A percentile compares a stretch with the other conserved stretches of the same genome.
These are phyloP conservation scores for Pollenia angustigena DNA, from an alignment of 2,888 invertebrate genomes.

Conservation along the genomic window DNA sequence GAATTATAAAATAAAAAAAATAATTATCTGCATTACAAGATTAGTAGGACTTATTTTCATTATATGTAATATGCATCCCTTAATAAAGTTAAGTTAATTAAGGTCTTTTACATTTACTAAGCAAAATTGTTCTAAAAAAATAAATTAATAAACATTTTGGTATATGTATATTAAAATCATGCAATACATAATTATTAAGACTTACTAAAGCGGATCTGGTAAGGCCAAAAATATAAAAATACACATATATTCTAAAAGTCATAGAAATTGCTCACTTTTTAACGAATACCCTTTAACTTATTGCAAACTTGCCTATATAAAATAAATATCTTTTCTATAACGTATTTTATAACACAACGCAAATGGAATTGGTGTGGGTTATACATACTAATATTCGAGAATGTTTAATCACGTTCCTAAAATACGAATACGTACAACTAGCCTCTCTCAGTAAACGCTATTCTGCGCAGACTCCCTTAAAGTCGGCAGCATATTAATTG, in stretches of 20 bases:
- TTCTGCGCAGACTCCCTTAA: constrained; percentile 61
- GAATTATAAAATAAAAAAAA: too few relatives aligned
- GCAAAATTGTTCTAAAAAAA: too few relatives aligned
- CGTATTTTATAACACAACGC: constrained; percentile 19
- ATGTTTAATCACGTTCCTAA: constrained; percentile 7
- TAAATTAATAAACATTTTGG: too few relatives aligned
- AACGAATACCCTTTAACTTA: constrained; percentile 26
- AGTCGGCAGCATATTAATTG: constrained; percentile 39
- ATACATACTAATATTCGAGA: background rate
- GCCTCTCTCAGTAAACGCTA: constrained; percentile 1
- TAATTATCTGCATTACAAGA: too few relatives aligned
- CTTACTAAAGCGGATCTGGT: too few relatives aligned
- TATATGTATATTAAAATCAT: too few relatives aligned
- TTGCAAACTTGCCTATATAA: constrained; percentile 13
- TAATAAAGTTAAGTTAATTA: too few relatives aligned
- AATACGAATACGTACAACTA: constrained; percentile 7
- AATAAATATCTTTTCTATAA: constrained; percentile 37
- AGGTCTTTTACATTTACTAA: too few relatives aligned
- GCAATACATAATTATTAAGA: too few relatives aligned
- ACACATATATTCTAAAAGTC: background rate
- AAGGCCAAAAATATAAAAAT: background rate
- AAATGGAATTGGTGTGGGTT: constrained; percentile 33
- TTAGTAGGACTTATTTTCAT: too few relatives aligned
- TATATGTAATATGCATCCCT: too few relatives aligned
- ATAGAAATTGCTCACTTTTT: background rate